These are phyloP conservation scores for Synergus laeviventris DNA, from an alignment of 2,888 invertebrate genomes.

Conservation along the genomic window DNA sequence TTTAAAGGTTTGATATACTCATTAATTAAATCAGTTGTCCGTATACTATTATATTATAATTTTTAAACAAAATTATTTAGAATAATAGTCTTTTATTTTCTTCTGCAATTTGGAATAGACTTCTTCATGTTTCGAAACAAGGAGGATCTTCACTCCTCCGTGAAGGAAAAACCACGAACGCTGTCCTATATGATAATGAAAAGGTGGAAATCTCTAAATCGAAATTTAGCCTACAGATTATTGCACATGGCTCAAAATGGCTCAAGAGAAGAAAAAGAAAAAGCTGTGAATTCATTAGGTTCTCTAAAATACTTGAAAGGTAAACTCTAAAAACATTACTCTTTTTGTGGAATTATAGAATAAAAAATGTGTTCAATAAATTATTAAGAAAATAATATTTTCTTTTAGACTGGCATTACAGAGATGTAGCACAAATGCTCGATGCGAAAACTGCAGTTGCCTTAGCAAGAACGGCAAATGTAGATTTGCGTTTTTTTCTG, in stretches of 20 bases:
- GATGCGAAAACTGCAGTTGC: constrained; percentile 87
- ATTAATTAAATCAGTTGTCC: constrained; percentile 6
- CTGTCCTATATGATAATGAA: constrained; percentile 66
- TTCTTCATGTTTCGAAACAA: constrained; percentile 60
- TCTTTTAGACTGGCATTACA: constrained; percentile 79
- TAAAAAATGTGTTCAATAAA: too few species aligned
- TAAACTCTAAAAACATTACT: constrained; percentile 50
- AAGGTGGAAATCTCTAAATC: constrained; percentile 82
- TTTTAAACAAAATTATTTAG: too few species aligned
- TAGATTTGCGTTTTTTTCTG: constrained; percentile 85
- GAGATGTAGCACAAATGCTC: constrained; percentile 87
- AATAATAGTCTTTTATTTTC: constrained; percentile 22
- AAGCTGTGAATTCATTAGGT: constrained; percentile 82
- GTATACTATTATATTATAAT: constrained; percentile 12
- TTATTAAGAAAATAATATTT: neutral
- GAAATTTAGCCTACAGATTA: constrained; percentile 82
- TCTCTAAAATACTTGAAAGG: constrained; percentile 82
- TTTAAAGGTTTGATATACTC: constrained; percentile 65
- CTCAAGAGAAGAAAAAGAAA: constrained; percentile 79
- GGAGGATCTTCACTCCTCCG: constrained; percentile 59
- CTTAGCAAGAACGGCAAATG: constrained; percentile 84
- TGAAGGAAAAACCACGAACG: constrained; percentile 56
- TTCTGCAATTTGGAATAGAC: constrained; percentile 56
- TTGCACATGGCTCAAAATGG: constrained; percentile 83
- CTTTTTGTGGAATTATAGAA: constrained; percentile 29